These are phyloP conservation scores for Tenthredo mesomela DNA, from an alignment of 2,888 invertebrate genomes.

Conservation along the genomic window DNA sequence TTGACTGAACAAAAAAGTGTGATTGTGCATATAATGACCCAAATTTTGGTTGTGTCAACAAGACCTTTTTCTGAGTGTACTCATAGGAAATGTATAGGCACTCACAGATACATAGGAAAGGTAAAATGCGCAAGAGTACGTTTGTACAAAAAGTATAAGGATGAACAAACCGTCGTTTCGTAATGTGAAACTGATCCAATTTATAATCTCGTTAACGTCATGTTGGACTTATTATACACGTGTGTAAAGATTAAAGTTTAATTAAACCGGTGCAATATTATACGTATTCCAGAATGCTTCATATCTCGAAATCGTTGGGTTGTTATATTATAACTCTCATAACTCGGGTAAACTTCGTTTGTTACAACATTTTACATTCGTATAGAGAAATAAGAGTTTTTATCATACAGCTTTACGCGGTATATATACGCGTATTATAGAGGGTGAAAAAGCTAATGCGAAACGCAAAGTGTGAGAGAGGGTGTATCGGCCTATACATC, in stretches of 20 bases:
- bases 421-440: not conserved
- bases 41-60: too few species aligned
- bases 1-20: too few species aligned
- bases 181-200: constrained; percentile 44
- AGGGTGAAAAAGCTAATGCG: not conserved
- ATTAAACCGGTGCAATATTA: constrained; percentile 3
- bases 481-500: not conserved
- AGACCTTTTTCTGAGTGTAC: too few species aligned
- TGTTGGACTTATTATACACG: not conserved
- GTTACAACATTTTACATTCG: not conserved
- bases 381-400: not conserved
- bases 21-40: too few species aligned
- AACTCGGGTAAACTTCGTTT: not conserved
- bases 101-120: not conserved
- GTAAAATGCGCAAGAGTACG: not conserved
- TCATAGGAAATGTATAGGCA: not conserved
- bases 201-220: constrained; percentile 28
- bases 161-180: not conserved
- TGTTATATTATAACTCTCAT: not conserved
- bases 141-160: constrained; percentile 1
- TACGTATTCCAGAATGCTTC: not conserved
- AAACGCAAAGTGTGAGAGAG: not conserved
- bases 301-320: not conserved
- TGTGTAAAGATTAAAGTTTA: constrained; percentile 11
- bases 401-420: not conserved